Percentiles rank a stretch among this genome's conserved stretches.
Evolutionary conservation across 53 echinoderm and acorn worm genomes (phyloP).

Genomic region (Actinopyga echinites): DNA sequence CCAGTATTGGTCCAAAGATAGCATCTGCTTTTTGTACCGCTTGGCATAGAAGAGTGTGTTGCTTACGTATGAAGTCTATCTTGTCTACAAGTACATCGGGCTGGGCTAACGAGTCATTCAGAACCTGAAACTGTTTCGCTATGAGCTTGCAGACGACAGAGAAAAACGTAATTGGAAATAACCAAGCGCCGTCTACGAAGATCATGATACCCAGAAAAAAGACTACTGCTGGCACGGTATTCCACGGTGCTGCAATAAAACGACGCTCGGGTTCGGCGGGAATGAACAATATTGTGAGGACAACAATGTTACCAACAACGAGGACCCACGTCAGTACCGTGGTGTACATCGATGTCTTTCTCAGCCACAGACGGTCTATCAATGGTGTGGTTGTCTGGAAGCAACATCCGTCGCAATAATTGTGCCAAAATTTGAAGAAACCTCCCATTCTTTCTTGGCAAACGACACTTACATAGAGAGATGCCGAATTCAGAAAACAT

Average conservation of each 20-base stretch:
- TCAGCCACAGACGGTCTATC: no score
- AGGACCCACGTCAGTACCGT: no score
- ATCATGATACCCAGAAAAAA: background rate
- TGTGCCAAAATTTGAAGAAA: no score
- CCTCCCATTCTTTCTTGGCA: no score
- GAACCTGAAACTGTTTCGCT: background rate
- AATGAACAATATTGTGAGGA: no score
- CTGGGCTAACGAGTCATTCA: background rate
- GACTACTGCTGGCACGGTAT: background rate
- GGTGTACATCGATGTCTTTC: no score
- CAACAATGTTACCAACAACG: no score
- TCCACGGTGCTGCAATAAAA: no score
- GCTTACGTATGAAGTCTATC: conserved; percentile 12
- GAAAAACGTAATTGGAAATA: conserved; percentile 21
- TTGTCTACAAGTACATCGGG: background rate
- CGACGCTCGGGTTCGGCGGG: no score
- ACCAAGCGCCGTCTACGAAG: background rate
- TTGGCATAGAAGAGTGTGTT: conserved; percentile 10
- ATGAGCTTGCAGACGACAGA: background rate
- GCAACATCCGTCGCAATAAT: no score
- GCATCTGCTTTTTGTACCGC: conserved; percentile 18
- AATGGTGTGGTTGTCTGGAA: no score
- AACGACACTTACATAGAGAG: background rate
- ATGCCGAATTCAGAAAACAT: background rate
- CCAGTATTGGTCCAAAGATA: conserved; percentile 2